phyloP scores from a whole-genome alignment of 2,113 vertebrate species.

The Scophthalmus maximus region DNA sequence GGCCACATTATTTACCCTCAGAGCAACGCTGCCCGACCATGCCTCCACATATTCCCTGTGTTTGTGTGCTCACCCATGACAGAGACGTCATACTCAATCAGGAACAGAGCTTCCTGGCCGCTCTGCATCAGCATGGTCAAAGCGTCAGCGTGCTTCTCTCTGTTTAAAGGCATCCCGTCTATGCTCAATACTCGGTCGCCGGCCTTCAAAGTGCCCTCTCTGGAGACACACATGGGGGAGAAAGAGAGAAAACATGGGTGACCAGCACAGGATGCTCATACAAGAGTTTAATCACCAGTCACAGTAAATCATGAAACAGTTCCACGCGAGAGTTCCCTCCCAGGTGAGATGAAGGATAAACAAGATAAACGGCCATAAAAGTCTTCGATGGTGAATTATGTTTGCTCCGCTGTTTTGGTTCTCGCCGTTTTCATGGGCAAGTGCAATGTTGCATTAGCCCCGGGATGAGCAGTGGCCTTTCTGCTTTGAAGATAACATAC shows the following conservation, averaged over 20 bases:
- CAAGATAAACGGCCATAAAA: slow-evolving; percentile 46
- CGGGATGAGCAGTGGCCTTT: slow-evolving; percentile 64
- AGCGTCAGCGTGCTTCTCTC: slow-evolving; percentile 90
- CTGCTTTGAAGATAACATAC: slow-evolving; percentile 61
- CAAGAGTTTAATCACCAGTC: slow-evolving; percentile 46
- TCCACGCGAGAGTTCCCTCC: slow-evolving; percentile 62
- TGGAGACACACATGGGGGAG: slow-evolving; percentile 61
- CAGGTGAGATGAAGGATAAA: slow-evolving; percentile 72
- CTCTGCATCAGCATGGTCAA: slow-evolving; percentile 91
- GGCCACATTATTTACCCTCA: slow-evolving; percentile 71
- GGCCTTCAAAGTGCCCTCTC: slow-evolving; percentile 93
- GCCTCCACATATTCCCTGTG: slow-evolving; percentile 52
- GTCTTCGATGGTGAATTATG: slow-evolving; percentile 61
- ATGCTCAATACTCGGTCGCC: slow-evolving; percentile 93
- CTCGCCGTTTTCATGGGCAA: slow-evolving; percentile 31
- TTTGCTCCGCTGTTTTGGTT: slow-evolving; percentile 55
- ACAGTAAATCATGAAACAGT: slow-evolving; percentile 56
- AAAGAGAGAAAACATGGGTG: slow-evolving; percentile 3
- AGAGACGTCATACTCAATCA: slow-evolving; percentile 95
- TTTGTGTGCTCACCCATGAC: slow-evolving; percentile 89
- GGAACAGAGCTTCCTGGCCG: slow-evolving; percentile 93
- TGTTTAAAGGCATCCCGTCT: slow-evolving; percentile 91
- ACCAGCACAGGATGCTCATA: slow-evolving; percentile 22
- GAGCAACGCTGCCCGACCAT: slow-evolving; percentile 60
- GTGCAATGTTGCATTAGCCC: slow-evolving; percentile 60